phyloP scores from a whole-genome alignment of 1,140 invertebrate species.

The Amyelois transitella region DNA sequence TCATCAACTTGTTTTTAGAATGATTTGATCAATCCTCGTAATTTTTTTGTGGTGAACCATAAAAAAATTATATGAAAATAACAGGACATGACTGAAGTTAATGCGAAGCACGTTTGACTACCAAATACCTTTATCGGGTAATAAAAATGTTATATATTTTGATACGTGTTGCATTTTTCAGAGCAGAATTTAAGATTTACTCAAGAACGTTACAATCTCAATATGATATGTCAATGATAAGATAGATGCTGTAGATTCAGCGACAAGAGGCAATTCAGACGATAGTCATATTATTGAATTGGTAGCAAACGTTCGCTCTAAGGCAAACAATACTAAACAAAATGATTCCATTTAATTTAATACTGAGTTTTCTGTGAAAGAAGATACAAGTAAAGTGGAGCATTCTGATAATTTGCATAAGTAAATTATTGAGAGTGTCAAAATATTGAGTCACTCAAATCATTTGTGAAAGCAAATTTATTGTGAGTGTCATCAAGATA shows the following conservation, averaged over 20 bases:
- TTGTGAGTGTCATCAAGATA: slow-evolving; percentile 29
- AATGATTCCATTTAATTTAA: neutral
- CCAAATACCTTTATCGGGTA: no score
- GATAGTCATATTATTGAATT: neutral
- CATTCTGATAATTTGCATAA: slow-evolving; percentile 3
- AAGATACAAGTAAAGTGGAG: neutral
- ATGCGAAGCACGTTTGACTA: no score
- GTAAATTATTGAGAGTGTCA: slow-evolving; percentile 4
- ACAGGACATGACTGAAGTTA: no score
- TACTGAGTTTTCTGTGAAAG: neutral
- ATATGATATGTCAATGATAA: neutral
- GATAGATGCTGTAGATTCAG: neutral
- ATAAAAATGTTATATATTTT: neutral
- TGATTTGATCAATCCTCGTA: no score
- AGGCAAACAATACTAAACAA: neutral
- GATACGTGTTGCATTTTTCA: neutral
- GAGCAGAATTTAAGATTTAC: slow-evolving; percentile 9
- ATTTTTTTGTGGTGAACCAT: no score
- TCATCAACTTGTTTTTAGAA: no score
- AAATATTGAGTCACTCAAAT: slow-evolving; percentile 29
- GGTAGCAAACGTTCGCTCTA: neutral
- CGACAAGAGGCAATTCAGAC: neutral
- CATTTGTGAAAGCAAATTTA: slow-evolving; percentile 45
- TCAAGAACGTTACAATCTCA: slow-evolving; percentile 4
- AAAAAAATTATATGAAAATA: no score